phyloP scores from a whole-genome alignment of 30 jellyfish, hydroid and myxozoan species.

The Aurelia coerulea region DNA sequence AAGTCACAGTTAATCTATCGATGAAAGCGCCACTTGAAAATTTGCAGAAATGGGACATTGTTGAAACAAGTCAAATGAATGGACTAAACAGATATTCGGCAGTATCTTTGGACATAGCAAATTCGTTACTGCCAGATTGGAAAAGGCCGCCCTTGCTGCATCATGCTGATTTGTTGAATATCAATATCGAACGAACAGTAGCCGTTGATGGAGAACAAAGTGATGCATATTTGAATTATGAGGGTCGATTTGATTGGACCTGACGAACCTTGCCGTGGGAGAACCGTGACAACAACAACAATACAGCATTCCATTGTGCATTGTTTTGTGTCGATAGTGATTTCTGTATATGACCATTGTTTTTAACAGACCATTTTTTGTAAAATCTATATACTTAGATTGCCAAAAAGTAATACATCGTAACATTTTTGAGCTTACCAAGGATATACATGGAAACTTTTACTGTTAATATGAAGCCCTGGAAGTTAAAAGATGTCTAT shows the following conservation, averaged over 20 bases:
- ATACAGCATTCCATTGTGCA: no score
- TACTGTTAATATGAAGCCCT: no score
- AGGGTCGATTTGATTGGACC: slow-evolving; percentile 50
- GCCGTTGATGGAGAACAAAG: slow-evolving; percentile 14
- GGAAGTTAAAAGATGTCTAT: no score
- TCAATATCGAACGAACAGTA: slow-evolving; percentile 24
- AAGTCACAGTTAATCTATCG: slow-evolving; percentile 22
- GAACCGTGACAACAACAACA: no score
- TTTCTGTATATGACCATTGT: no score
- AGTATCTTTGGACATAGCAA: slow-evolving; percentile 7
- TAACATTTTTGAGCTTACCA: no score
- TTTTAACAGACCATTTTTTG: no score
- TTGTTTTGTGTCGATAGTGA: no score
- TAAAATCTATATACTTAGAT: no score
- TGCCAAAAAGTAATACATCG: no score
- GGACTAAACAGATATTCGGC: slow-evolving; percentile 7
- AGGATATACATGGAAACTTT: no score
- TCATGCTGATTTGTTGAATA: slow-evolving; percentile 52
- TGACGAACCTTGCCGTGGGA: no score
- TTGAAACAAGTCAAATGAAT: neutral
- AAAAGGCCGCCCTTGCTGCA: slow-evolving; percentile 61
- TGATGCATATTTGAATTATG: slow-evolving; percentile 48
- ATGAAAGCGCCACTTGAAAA: neutral
- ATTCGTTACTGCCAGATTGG: slow-evolving; percentile 8
- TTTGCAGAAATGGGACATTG: slow-evolving; percentile 22